Conservation (phyloP, 2,888 invertebrate genomes). For the Phoenoteleia sp. region DNA sequence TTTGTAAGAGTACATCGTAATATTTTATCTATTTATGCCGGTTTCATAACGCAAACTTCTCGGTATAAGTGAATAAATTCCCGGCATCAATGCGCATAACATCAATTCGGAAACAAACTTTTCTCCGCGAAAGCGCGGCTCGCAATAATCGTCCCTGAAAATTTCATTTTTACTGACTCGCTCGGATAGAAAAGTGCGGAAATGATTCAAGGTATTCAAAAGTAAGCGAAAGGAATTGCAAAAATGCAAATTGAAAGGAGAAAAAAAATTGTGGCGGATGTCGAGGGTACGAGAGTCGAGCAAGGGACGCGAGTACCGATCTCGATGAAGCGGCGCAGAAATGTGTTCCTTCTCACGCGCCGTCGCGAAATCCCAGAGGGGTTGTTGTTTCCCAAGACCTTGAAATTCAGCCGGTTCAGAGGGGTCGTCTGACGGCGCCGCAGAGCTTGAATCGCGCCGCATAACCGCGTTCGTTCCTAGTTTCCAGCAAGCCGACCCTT, state of each 20-base stretch:
- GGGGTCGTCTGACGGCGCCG: slow-evolving; percentile 45
- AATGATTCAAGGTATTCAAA: slow-evolving; percentile 58
- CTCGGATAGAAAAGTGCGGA: slow-evolving; percentile 51
- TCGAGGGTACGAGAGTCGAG: slow-evolving; percentile 36
- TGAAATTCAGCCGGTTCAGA: slow-evolving; percentile 69
- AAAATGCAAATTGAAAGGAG: slow-evolving; percentile 65
- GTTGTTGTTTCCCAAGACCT: slow-evolving; percentile 72
- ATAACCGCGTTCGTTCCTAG: slow-evolving; percentile 39
- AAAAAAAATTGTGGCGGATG: slow-evolving; percentile 55
- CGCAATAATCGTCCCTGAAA: slow-evolving; percentile 13
- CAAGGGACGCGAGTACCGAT: slow-evolving; percentile 51
- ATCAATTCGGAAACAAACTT: neutral
- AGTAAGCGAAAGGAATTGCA: slow-evolving; percentile 36
- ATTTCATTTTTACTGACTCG: slow-evolving; percentile 30
- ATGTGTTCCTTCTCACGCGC: slow-evolving; percentile 70
- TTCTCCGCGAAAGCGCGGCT: slow-evolving; percentile 2
- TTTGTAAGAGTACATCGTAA: too few species aligned
- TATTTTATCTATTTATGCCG: too few species aligned
- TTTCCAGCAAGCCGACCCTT: slow-evolving; percentile 48
- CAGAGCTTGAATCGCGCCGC: slow-evolving; percentile 44
- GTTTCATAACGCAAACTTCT: neutral
- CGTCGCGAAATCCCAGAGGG: slow-evolving; percentile 67
- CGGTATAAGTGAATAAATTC: neutral
- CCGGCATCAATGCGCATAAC: neutral
- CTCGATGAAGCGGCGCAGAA: slow-evolving; percentile 43